Evolutionary conservation across 2,888 invertebrate genomes (phyloP).

Genomic region (Quadroppia sp.): DNA sequence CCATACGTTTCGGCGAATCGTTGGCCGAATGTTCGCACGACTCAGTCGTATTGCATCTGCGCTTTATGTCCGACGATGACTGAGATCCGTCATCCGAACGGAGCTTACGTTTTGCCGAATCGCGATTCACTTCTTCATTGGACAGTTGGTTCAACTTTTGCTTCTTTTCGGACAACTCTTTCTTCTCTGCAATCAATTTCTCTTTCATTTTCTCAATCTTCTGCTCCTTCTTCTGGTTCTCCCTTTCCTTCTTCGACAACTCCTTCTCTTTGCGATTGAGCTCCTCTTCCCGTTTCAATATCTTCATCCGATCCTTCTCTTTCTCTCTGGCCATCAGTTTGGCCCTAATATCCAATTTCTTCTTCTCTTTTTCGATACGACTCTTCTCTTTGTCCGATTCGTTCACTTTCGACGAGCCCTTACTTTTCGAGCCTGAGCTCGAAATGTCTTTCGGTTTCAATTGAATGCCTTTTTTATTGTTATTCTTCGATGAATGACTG

Average conservation of each 20-base stretch:
- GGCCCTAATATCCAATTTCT: neutral
- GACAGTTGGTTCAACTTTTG: neutral
- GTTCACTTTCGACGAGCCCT: neutral
- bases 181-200: conserved; percentile 1
- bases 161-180: neutral
- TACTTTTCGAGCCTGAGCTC: neutral
- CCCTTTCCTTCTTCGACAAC: neutral
- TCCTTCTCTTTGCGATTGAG: conserved; percentile 8
- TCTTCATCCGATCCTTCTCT: neutral
- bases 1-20: neutral
- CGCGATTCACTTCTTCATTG: neutral
- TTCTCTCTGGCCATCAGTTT: neutral
- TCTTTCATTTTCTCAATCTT: neutral
- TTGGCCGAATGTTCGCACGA: neutral
- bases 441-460: neutral
- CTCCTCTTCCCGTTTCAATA: neutral
- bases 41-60: neutral
- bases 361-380: neutral
- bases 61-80: neutral
- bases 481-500: neutral
- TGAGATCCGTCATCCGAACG: neutral
- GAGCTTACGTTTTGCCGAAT: neutral
- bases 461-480: neutral
- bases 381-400: neutral
- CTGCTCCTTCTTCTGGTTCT: neutral